These are phyloP conservation scores for Fistularia tabacaria DNA, from an alignment of 2,797 vertebrate species.

Conservation along the genomic window DNA sequence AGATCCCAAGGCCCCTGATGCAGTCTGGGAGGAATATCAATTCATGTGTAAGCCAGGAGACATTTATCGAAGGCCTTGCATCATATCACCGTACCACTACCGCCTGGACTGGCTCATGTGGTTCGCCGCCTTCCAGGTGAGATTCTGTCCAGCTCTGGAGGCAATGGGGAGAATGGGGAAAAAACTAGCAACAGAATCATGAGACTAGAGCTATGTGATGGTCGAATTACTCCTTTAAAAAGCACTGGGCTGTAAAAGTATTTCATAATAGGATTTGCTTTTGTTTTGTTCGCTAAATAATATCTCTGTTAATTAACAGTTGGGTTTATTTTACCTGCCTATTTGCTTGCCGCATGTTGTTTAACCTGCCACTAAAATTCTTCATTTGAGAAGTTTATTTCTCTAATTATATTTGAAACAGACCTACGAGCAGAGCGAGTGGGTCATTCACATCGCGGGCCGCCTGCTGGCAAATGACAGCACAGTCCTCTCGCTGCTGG, in stretches of 20 bases:
- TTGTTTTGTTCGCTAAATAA: no score
- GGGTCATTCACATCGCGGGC: constrained; percentile 91
- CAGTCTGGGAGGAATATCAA: constrained; percentile 91
- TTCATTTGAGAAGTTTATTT: no score
- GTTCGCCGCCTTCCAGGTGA: constrained; percentile 94
- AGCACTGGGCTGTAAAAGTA: no score
- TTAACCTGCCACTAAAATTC: no score
- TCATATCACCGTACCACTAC: constrained; percentile 91
- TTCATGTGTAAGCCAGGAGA: constrained; percentile 93
- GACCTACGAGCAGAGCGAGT: constrained; percentile 97
- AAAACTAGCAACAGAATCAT: no score
- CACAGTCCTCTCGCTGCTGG: constrained; percentile 79
- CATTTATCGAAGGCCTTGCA: constrained; percentile 76
- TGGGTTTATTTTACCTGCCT: no score
- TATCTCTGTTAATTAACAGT: no score
- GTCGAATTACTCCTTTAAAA: no score
- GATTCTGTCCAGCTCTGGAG: not conserved
- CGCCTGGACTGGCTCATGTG: constrained; percentile 99
- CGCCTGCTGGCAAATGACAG: constrained; percentile 87
- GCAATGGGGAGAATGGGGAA: not conserved
- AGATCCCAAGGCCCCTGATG: constrained; percentile 76
- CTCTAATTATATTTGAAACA: constrained; percentile 36
- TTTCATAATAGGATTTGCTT: no score
- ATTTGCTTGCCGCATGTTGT: no score
- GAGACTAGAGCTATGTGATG: no score